Percentiles rank a stretch among this genome's conserved stretches.
Conservation (phyloP, 2,797 vertebrate species). For the Bradypodion ventrale region DNA sequence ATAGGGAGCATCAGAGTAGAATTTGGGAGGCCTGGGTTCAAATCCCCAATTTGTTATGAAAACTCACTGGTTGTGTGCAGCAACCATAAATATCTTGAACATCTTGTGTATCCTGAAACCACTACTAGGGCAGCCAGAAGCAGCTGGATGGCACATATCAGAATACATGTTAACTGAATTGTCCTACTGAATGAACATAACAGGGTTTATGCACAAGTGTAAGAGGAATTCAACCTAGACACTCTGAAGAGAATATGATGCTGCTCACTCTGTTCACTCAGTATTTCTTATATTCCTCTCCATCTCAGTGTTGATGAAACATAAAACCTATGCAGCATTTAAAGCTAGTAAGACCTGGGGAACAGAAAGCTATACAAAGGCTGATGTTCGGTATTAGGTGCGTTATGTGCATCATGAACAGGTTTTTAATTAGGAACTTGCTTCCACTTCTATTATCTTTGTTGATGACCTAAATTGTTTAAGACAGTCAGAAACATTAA, state of each 20-base stretch:
- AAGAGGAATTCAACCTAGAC: not conserved
- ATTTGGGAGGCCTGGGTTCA: too few species aligned
- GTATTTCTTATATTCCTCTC: constrained; percentile 22
- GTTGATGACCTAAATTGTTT: not conserved
- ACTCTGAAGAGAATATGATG: not conserved
- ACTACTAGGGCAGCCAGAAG: too few species aligned
- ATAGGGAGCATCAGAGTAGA: too few species aligned
- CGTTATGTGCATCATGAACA: too few species aligned
- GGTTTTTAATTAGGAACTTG: not conserved
- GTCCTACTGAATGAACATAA: not conserved
- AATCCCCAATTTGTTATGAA: too few species aligned
- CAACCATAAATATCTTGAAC: too few species aligned
- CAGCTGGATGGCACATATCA: too few species aligned
- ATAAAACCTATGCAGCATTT: not conserved
- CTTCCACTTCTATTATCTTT: not conserved
- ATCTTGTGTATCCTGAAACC: too few species aligned
- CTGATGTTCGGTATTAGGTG: not conserved
- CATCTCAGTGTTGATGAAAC: not conserved
- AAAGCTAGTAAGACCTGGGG: not conserved
- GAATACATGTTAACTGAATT: too few species aligned
- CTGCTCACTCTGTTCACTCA: not conserved
- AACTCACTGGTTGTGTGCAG: too few species aligned
- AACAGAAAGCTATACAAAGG: not conserved
- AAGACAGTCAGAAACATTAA: not conserved
- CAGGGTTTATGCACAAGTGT: not conserved